Evolutionary conservation across 2,113 vertebrate genomes (phyloP), one percentile per base, ranked within the genome.

Genomic region (Bucco capensis): DNA sequence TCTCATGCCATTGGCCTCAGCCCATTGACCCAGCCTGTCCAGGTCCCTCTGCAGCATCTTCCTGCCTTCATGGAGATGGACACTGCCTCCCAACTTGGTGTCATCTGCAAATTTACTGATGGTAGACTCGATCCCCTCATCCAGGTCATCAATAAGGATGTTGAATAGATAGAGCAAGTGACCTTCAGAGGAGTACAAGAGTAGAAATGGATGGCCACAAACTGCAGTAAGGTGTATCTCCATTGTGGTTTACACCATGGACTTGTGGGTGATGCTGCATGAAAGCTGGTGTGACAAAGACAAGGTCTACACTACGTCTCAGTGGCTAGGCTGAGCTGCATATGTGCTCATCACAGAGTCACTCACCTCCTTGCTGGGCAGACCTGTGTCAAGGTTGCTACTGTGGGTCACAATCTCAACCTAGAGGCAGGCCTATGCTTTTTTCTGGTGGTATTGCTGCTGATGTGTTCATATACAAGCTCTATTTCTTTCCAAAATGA

Each of bases 311-410:
- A 27, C 14, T 31, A 12, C 10, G 18, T 47, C 40, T 49, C 56
- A 27, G 46, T n/a, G 31, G 14, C 65, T 58, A 49, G 44, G 18
- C 60, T 60, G 65, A 54, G 65, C 25, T 51, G 30, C 22, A 72
- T 17, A 16, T n/a, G 40, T 0, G 0, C 15, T 38, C 28, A 25
- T 56, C 31, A 30, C 33, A n/a, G n/a, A n/a, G n/a, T n/a, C n/a
- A n/a, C 18, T 11, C 46, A 42, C 7, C 15, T 50, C 14, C 27
- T 70, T 38, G 17, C 42, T 61, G 42, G 42, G 22, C 33, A 83
- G 72, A 30, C 17, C 31, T 8, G 28, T 3, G 22, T 62, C n/a
- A 1, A 9, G 27, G 35, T 11, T 81, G 70, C n/a, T 40, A 8
- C 4, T 38, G 16, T 56, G 71, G 49, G 58, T 30, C 16, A 22